Evolutionary conservation across 1,140 invertebrate genomes (phyloP).

Genomic region (Diorhabda sublineata): DNA sequence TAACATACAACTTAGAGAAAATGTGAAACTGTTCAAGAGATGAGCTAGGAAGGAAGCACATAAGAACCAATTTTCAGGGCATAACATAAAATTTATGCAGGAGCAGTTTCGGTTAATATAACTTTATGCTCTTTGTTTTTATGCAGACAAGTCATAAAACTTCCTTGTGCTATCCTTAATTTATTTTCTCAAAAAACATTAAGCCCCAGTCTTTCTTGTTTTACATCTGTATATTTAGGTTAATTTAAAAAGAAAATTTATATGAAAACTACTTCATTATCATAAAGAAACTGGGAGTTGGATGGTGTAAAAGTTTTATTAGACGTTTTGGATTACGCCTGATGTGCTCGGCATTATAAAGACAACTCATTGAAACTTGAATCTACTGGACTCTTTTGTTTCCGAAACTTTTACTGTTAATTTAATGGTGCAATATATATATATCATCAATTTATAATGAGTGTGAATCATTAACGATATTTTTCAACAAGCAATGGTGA

Average conservation of each 20-base stretch:
- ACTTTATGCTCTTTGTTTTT: slow-evolving; percentile 6
- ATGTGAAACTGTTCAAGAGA: neutral
- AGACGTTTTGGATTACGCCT: slow-evolving; percentile 7
- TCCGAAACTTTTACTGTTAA: neutral
- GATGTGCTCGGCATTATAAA: slow-evolving; percentile 7
- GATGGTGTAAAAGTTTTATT: slow-evolving; percentile 13
- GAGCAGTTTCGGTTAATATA: slow-evolving; percentile 8
- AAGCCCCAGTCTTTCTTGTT: slow-evolving; percentile 4
- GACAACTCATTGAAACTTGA: neutral
- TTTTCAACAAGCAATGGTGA: too few species aligned
- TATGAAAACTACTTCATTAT: slow-evolving; percentile 13
- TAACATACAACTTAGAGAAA: neutral
- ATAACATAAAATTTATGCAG: slow-evolving; percentile 3
- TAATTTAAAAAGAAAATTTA: slow-evolving; percentile 12
- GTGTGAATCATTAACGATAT: too few species aligned
- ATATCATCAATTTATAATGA: neutral
- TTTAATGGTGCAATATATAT: neutral
- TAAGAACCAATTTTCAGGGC: neutral
- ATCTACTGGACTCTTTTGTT: neutral
- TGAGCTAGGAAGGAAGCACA: neutral
- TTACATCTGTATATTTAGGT: slow-evolving; percentile 13
- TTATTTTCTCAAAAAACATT: slow-evolving; percentile 9
- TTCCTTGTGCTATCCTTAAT: slow-evolving; percentile 1
- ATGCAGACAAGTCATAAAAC: slow-evolving; percentile 7
- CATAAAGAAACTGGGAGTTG: slow-evolving; percentile 6